A percentile compares a stretch with the other conserved stretches of the same genome.
These are phyloP conservation scores for Acronicta psi DNA, from an alignment of 2,888 invertebrate species.

Conservation along the genomic window DNA sequence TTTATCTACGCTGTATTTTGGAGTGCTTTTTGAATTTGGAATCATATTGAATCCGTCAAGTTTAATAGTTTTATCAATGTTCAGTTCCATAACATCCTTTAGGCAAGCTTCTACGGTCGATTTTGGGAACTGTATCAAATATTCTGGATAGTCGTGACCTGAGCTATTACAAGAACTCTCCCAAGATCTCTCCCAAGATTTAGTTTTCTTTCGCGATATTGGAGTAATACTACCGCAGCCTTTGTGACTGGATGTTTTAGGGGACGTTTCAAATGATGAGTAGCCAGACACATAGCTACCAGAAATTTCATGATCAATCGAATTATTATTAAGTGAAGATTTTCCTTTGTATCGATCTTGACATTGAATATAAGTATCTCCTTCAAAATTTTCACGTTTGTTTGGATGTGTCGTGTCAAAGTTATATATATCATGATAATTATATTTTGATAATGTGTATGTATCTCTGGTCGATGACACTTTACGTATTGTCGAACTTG, in stretches of 20 bases:
- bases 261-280: slow-evolving; percentile 29
- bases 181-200: slow-evolving; percentile 35
- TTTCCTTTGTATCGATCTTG: slow-evolving; percentile 20
- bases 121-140: slow-evolving; percentile 47
- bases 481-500: slow-evolving; percentile 1
- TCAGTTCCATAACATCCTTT: slow-evolving; percentile 42
- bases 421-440: neutral
- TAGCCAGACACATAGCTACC: slow-evolving; percentile 27
- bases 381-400: slow-evolving; percentile 18
- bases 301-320: slow-evolving; percentile 9
- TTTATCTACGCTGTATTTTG: neutral
- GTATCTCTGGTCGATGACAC: neutral
- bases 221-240: slow-evolving; percentile 18
- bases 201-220: slow-evolving; percentile 16
- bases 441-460: slow-evolving; percentile 1
- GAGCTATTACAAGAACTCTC: slow-evolving; percentile 52
- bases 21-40: neutral
- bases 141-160: slow-evolving; percentile 42
- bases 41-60: slow-evolving; percentile 13
- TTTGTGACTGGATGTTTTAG: slow-evolving; percentile 24
- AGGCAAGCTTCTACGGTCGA: slow-evolving; percentile 41
- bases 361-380: slow-evolving; percentile 20
- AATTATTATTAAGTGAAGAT: slow-evolving; percentile 24
- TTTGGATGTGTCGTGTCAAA: slow-evolving; percentile 4
- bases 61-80: slow-evolving; percentile 26